Evolutionary conservation across 2,888 invertebrate species (phyloP).

Genomic region (Chironomus riparius): DNA sequence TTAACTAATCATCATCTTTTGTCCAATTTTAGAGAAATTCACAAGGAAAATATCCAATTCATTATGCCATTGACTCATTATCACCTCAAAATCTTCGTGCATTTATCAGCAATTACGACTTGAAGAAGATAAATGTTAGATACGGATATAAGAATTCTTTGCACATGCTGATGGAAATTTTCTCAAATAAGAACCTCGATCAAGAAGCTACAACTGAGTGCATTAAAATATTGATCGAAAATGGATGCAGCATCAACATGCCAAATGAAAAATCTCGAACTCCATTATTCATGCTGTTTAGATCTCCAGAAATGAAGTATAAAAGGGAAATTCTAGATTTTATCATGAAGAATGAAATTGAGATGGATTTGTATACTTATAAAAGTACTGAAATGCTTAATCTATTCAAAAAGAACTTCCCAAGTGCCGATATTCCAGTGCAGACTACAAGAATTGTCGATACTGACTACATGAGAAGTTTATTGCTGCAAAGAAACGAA

Average conservation of each 20-base stretch:
- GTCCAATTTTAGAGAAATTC: constrained; percentile 9
- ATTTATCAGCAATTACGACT: constrained; percentile 31
- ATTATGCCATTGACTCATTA: constrained; percentile 38
- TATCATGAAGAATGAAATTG: constrained; percentile 31
- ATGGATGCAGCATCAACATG: constrained; percentile 39
- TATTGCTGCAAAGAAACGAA: not conserved
- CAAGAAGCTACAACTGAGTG: constrained; percentile 36
- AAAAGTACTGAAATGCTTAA: constrained; percentile 35
- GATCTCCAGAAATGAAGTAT: not conserved
- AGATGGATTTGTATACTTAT: constrained; percentile 36
- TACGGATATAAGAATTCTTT: not conserved
- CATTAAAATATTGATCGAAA: constrained; percentile 36
- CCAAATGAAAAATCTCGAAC: constrained; percentile 32
- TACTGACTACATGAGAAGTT: not conserved
- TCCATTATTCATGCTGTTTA: not conserved
- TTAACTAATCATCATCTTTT: not conserved
- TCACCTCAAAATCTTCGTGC: constrained; percentile 36
- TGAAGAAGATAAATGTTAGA: constrained; percentile 14
- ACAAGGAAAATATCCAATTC: not conserved
- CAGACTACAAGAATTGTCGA: not conserved
- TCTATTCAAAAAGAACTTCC: not conserved
- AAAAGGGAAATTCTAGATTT: constrained; percentile 30
- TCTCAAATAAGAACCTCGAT: constrained; percentile 29
- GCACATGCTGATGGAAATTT: constrained; percentile 38
- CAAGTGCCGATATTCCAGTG: not conserved